Evolutionary conservation across 2,113 vertebrate species (phyloP).

Genomic region (Falco punctatus): DNA sequence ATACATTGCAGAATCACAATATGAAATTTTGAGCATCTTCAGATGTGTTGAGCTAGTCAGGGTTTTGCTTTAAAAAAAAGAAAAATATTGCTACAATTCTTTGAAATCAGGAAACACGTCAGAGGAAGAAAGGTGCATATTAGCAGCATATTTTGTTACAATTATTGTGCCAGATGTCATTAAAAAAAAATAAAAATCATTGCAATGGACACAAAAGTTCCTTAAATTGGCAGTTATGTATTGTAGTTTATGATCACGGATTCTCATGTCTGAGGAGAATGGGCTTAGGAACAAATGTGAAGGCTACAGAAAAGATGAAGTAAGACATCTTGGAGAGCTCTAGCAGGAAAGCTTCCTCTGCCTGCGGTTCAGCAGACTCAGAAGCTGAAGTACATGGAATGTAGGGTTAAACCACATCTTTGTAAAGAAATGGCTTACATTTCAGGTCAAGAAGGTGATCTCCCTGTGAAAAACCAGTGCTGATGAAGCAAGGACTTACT

Average conservation of each 20-base stretch:
- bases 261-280: not conserved
- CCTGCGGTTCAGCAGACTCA: not conserved
- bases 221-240: not conserved
- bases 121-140: slow-evolving; percentile 5
- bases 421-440: not conserved
- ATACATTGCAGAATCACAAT: not conserved
- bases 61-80: not conserved
- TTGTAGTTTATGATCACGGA: not conserved
- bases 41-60: not conserved
- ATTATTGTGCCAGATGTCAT: not conserved
- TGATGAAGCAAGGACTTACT: not conserved
- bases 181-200: not conserved
- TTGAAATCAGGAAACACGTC: not conserved
- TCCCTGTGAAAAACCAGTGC: not conserved
- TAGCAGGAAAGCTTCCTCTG: not conserved
- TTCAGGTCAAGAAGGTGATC: not conserved
- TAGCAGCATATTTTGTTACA: not conserved
- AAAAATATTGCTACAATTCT: not conserved
- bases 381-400: not conserved
- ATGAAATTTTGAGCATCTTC: not conserved
- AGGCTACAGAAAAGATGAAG: not conserved
- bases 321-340: not conserved
- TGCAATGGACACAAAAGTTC: not conserved
- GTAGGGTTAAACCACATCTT: not conserved
- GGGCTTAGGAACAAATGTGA: not conserved